Conservation (phyloP, 2,113 vertebrate species). For the Salminus brasiliensis region DNA sequence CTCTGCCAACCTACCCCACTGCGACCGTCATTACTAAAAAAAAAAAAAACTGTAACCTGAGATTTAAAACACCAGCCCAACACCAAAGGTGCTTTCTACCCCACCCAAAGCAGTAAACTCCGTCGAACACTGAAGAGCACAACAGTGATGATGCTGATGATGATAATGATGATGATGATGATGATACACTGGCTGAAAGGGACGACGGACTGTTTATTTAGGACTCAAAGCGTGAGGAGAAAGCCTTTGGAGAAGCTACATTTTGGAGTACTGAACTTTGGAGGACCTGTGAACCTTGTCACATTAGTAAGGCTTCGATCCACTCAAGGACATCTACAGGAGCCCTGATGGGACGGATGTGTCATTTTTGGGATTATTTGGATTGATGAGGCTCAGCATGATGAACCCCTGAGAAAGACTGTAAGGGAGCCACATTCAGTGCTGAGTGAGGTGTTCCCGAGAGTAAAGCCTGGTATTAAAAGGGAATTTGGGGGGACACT, state of each 20-base stretch:
- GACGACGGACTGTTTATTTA: slow-evolving; percentile 20
- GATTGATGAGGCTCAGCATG: neutral
- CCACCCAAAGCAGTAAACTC: slow-evolving; percentile 63
- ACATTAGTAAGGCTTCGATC: neutral
- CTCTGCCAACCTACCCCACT: slow-evolving; percentile 53
- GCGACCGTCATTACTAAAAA: slow-evolving; percentile 55
- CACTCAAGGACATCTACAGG: neutral
- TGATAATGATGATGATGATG: too few species aligned
- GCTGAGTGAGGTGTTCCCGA: neutral
- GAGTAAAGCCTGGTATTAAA: slow-evolving; percentile 14
- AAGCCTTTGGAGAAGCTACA: slow-evolving; percentile 24
- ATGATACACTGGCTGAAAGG: slow-evolving; percentile 49
- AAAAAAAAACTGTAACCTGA: slow-evolving; percentile 52
- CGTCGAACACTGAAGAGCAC: slow-evolving; percentile 63
- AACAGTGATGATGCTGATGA: slow-evolving; percentile 56
- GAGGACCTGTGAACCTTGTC: slow-evolving; percentile 20
- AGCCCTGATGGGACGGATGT: neutral
- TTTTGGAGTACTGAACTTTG: slow-evolving; percentile 46
- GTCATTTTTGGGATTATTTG: too few species aligned
- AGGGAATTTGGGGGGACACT: neutral
- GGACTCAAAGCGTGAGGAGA: slow-evolving; percentile 7
- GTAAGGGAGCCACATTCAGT: neutral
- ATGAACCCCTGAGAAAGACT: neutral
- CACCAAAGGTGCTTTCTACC: slow-evolving; percentile 92
- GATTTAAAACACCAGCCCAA: slow-evolving; percentile 65